These are phyloP conservation scores for Drosophila takahashii DNA, from an alignment of 1,140 invertebrate genomes.

Conservation along the genomic window DNA sequence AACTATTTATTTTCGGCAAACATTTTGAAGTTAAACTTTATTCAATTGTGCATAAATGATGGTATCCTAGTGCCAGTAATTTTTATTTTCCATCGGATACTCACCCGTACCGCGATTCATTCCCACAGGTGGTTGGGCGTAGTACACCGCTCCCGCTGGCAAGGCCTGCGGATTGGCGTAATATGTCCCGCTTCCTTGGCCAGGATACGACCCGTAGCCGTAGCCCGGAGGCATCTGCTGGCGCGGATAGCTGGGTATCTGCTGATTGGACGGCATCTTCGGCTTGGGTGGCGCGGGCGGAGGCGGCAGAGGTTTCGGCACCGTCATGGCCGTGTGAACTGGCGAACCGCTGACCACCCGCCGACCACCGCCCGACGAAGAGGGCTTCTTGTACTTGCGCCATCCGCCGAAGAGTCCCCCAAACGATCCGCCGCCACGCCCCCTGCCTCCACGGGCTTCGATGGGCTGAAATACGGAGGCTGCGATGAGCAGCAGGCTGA, in stretches of 20 bases:
- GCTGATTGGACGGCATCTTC: slow-evolving; percentile 54
- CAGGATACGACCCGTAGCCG: slow-evolving; percentile 27
- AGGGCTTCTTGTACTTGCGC: slow-evolving; percentile 78
- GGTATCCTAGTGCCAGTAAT: too few species aligned
- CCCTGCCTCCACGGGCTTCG: slow-evolving; percentile 71
- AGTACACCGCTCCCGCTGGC: slow-evolving; percentile 65
- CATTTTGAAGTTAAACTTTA: too few species aligned
- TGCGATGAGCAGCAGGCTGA: slow-evolving; percentile 44
- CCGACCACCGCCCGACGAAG: slow-evolving; percentile 55
- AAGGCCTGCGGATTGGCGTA: slow-evolving; percentile 65
- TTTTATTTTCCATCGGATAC: neutral
- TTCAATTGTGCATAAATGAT: too few species aligned
- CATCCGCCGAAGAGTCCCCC: slow-evolving; percentile 76
- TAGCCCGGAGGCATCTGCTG: slow-evolving; percentile 68
- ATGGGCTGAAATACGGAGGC: slow-evolving; percentile 27
- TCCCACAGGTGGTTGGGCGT: slow-evolving; percentile 62
- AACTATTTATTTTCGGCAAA: too few species aligned
- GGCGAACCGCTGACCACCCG: slow-evolving; percentile 73
- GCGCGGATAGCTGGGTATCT: slow-evolving; percentile 55
- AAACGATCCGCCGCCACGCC: slow-evolving; percentile 74
- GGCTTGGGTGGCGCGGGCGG: slow-evolving; percentile 42
- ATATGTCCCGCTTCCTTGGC: slow-evolving; percentile 45
- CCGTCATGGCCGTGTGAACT: slow-evolving; percentile 63
- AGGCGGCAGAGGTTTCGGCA: slow-evolving; percentile 63
- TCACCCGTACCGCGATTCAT: slow-evolving; percentile 55